phyloP scores from a whole-genome alignment of 2,113 vertebrate genomes.

The Tichodroma muraria region DNA sequence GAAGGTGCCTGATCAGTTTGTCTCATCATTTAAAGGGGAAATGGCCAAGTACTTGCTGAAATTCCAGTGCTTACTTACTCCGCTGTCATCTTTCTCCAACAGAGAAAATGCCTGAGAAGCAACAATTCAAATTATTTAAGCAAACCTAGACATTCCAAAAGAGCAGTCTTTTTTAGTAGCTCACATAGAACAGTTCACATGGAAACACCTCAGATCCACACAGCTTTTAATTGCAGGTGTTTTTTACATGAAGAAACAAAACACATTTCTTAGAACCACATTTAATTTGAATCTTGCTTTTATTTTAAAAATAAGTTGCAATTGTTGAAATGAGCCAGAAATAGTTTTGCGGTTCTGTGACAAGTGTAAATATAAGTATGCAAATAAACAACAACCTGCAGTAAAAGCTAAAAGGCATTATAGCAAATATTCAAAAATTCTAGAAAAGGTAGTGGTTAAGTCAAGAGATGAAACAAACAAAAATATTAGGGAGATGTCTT shows the following conservation, averaged over 20 bases:
- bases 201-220: neutral
- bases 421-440: neutral
- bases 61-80: slow-evolving; percentile 60
- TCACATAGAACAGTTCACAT: neutral
- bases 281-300: neutral
- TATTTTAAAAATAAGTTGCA: neutral
- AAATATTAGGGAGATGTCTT: neutral
- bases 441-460: neutral
- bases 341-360: neutral
- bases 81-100: slow-evolving; percentile 61
- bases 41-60: slow-evolving; percentile 65
- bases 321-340: neutral
- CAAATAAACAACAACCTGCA: neutral
- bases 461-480: neutral
- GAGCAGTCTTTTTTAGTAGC: neutral
- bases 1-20: slow-evolving; percentile 64
- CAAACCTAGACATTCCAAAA: neutral
- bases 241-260: neutral
- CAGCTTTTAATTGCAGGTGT: neutral
- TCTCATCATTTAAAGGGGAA: slow-evolving; percentile 69
- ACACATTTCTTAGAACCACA: neutral
- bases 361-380: neutral
- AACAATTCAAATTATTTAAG: neutral
- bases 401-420: neutral
- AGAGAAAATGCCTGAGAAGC: slow-evolving; percentile 64